Base-by-base conservation (phyloP, 2,888 invertebrate genomes). In the Apamea sordens region DNA sequence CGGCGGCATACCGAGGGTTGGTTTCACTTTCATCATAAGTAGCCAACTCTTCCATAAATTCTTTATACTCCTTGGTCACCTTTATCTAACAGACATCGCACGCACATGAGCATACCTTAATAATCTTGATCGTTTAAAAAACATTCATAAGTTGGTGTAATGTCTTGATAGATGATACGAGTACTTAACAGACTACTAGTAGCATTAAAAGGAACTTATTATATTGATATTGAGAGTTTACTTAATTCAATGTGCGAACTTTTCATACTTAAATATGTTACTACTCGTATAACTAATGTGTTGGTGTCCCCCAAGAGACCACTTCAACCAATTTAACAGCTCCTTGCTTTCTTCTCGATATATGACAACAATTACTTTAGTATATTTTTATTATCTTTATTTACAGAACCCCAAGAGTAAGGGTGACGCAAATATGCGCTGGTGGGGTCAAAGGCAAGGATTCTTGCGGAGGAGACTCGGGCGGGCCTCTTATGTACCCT, bases 401-500 rank as follows among this genome's bases (percentile, higher is more conserved):
- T 75, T 87, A 21, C 86, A 93, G 92, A 44, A 59, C 88, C 13
- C 91, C 92, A 4, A 89, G 86, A 2, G 93, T 97, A 61, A 92
- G 94, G 89, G 91, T 95, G 67, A 94, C 93, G n/a, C 97, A 97
- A 88, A 79, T 97, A 56, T 97, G 97, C 86, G 97, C 97, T 1
- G 97, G 97, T 4, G 97, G 97, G 0, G 92, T 93, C 5, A 92
- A 92, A 32, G 95, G 96, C 21, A 96, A 96, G 82, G 98, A 98
- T 90, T 97, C 98, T 0, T 98, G 98, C 87, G 93, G 95, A 0
- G 98, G 98, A 0, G 98, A 98, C 89, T 98, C 98, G 24, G 98
- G 98, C 0, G 98, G 98, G 0, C 98, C 98, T 0, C 95, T 98
- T 10, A 93, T 97, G 92, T 94, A 94, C 72, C 94, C 95, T 0